phyloP scores from a whole-genome alignment of 2,888 invertebrate genomes.

The Stratiomys singularior region DNA sequence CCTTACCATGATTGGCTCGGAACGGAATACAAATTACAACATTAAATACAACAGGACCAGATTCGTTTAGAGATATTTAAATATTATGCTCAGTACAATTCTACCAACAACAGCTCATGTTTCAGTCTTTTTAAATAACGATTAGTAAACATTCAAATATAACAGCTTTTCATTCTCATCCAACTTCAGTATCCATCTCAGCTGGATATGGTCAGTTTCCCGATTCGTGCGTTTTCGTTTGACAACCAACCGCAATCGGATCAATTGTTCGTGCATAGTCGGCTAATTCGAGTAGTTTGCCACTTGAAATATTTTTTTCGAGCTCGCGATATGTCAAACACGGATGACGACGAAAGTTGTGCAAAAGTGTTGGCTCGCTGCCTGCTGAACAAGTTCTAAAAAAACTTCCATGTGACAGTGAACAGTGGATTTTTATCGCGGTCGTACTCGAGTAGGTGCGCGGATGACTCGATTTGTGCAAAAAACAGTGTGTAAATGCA shows the following conservation, averaged over 20 bases:
- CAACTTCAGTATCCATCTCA: neutral
- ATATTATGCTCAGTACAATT: too few species aligned
- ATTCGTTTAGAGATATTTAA: too few species aligned
- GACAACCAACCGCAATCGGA: neutral
- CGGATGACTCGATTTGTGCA: neutral
- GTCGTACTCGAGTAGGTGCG: neutral
- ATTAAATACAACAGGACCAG: too few species aligned
- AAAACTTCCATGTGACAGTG: slow-evolving; percentile 11
- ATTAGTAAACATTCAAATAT: too few species aligned
- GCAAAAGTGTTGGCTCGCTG: slow-evolving; percentile 38
- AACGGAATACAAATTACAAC: too few species aligned
- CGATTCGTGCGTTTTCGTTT: slow-evolving; percentile 1
- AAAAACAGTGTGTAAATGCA: neutral
- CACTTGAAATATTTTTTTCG: slow-evolving; percentile 30
- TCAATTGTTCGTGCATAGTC: neutral
- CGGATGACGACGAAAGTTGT: slow-evolving; percentile 46
- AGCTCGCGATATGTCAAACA: slow-evolving; percentile 38
- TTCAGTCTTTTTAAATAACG: too few species aligned
- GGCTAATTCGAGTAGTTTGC: slow-evolving; percentile 11
- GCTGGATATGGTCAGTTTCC: slow-evolving; percentile 6
- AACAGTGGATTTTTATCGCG: neutral
- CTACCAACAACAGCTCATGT: too few species aligned
- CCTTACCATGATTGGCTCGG: too few species aligned
- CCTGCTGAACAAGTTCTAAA: neutral
- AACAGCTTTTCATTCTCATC: neutral